These are phyloP conservation scores for Leuciscus waleckii DNA, from an alignment of 2,797 vertebrate genomes.

Conservation along the genomic window DNA sequence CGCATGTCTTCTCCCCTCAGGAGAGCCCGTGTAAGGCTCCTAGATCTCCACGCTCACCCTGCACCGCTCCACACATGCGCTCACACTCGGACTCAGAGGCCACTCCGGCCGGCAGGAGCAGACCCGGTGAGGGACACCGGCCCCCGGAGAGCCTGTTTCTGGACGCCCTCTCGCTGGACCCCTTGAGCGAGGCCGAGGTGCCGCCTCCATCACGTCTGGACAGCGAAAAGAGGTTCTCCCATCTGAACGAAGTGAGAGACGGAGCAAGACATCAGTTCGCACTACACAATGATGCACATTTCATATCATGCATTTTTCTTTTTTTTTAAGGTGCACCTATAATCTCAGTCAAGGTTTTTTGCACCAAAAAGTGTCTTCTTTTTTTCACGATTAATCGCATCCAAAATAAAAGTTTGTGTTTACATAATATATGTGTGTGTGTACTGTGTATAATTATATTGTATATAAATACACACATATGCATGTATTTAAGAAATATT, in stretches of 20 bases:
- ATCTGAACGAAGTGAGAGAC: constrained; percentile 82
- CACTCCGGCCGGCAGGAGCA: constrained; percentile 77
- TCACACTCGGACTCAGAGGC: constrained; percentile 86
- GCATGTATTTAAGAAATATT: no score
- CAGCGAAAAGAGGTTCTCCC: constrained; percentile 84
- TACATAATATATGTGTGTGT: background rate
- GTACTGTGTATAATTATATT: no score
- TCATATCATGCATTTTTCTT: background rate
- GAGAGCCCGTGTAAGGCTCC: constrained; percentile 73
- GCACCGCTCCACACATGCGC: constrained; percentile 64
- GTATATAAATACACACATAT: no score
- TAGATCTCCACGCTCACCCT: constrained; percentile 66
- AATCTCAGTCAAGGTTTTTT: background rate
- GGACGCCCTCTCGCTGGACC: constrained; percentile 88
- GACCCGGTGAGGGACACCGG: constrained; percentile 79
- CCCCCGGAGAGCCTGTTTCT: constrained; percentile 90
- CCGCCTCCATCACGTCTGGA: constrained; percentile 79
- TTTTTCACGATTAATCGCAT: background rate
- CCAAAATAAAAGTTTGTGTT: no score
- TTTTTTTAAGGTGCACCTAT: background rate
- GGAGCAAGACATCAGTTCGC: background rate
- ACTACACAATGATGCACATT: background rate
- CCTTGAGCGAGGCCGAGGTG: constrained; percentile 79
- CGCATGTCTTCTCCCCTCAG: constrained; percentile 73
- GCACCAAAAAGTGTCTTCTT: background rate